phyloP scores from a whole-genome alignment of 2,113 vertebrate genomes.

The Gasterosteus aculeatus region DNA sequence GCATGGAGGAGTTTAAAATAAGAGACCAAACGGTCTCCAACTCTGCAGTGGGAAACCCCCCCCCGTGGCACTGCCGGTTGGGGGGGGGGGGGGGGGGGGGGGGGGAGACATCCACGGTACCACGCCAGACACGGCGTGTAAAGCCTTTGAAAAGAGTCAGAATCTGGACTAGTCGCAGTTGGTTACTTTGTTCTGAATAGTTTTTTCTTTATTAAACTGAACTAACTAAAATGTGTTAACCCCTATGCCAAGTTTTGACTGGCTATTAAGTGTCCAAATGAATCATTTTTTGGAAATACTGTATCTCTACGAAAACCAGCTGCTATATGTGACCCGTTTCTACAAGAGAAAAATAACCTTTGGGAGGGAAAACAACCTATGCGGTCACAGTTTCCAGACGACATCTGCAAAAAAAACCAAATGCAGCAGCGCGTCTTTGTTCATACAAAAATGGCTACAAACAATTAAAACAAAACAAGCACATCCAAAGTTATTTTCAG shows the following conservation, averaged over 20 bases:
- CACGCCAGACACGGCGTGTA: background rate
- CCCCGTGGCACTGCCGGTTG: background rate
- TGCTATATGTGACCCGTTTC: background rate
- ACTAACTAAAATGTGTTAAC: background rate
- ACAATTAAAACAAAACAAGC: slow-evolving; percentile 55
- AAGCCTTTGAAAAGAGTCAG: slow-evolving; percentile 7
- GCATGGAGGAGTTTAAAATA: slow-evolving; percentile 12
- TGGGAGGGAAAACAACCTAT: background rate
- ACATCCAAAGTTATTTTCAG: slow-evolving; percentile 58
- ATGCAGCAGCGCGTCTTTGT: slow-evolving; percentile 45
- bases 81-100: background rate
- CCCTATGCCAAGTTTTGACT: background rate
- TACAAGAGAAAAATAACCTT: background rate
- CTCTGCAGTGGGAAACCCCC: slow-evolving; percentile 25
- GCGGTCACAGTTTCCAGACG: slow-evolving; percentile 13
- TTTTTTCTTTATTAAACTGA: background rate
- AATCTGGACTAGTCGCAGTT: slow-evolving; percentile 14
- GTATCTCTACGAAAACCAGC: background rate
- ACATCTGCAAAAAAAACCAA: slow-evolving; percentile 44
- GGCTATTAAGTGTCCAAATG: background rate
- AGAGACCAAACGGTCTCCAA: slow-evolving; percentile 29
- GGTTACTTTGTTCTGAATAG: slow-evolving; percentile 15
- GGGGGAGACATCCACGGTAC: background rate
- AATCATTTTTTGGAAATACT: background rate
- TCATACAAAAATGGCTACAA: slow-evolving; percentile 31